phyloP scores from a whole-genome alignment of 2,113 vertebrate genomes.

The Sitta europaea region DNA sequence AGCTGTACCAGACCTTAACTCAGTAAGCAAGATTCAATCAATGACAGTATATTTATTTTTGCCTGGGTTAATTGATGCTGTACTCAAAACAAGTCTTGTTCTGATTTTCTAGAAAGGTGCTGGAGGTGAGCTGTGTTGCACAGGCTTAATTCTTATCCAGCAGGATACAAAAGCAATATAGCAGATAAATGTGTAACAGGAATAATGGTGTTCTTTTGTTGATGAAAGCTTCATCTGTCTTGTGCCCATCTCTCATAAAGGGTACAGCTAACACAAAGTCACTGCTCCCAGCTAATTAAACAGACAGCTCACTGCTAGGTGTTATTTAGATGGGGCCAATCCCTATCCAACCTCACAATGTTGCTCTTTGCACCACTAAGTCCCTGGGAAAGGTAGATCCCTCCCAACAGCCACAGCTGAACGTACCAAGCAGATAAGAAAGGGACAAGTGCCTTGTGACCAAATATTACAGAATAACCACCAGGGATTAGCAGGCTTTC shows the following conservation, averaged over 20 bases:
- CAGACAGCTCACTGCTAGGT: background rate
- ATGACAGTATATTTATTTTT: slow-evolving; percentile 4
- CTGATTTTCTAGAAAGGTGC: background rate
- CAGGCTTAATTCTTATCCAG: background rate
- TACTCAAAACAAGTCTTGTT: background rate
- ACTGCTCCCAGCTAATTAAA: background rate
- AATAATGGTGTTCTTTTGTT: background rate
- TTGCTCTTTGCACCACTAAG: background rate
- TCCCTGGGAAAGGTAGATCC: background rate
- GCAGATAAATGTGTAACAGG: background rate
- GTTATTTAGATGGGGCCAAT: background rate
- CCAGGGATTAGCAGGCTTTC: background rate
- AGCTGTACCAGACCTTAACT: background rate
- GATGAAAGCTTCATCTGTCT: background rate
- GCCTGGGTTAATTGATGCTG: background rate
- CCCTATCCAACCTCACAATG: rapidly evolving
- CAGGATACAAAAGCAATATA: background rate
- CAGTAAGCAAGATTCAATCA: background rate
- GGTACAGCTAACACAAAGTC: background rate
- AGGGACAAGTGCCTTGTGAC: background rate
- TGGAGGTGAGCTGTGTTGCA: background rate
- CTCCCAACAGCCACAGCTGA: background rate
- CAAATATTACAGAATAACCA: background rate
- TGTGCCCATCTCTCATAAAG: background rate
- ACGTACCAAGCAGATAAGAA: background rate